Percentiles rank a stretch among this genome's conserved stretches.
These are phyloP conservation scores for Cryptotermes secundus DNA, from an alignment of 1,140 invertebrate species.

Conservation along the genomic window DNA sequence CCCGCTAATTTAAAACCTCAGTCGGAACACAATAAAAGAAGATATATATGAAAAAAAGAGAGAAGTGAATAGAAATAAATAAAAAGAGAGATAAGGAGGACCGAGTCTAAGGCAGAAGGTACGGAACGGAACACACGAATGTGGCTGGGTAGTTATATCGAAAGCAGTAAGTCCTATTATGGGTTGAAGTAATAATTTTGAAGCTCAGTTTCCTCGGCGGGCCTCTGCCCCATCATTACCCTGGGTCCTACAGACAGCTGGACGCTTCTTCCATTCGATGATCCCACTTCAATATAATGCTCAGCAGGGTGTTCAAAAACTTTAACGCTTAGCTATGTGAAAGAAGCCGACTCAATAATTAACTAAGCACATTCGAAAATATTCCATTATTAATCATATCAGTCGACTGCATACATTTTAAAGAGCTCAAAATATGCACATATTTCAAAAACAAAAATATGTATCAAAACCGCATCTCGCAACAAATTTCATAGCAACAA, in stretches of 20 bases:
- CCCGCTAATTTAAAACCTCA: not conserved
- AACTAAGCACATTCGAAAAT: too few relatives aligned
- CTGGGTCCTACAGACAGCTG: not conserved
- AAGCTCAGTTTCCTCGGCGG: not conserved
- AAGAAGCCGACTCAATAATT: too few relatives aligned
- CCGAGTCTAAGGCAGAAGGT: not conserved
- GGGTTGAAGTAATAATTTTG: constrained; percentile 13
- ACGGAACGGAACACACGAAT: not conserved
- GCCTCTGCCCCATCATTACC: not conserved
- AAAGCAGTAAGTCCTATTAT: not conserved
- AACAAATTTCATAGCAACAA: too few relatives aligned
- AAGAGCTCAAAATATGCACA: too few relatives aligned
- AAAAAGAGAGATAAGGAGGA: not conserved
- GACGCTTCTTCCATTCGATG: constrained; percentile 3
- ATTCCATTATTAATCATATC: too few relatives aligned
- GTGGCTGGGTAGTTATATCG: not conserved
- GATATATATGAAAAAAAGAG: not conserved
- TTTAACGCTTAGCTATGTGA: not conserved
- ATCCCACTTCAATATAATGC: constrained; percentile 1
- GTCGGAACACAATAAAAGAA: constrained; percentile 1
- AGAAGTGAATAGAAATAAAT: constrained; percentile 5
- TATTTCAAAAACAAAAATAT: too few relatives aligned
- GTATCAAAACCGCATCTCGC: too few relatives aligned
- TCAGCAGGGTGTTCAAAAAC: not conserved
- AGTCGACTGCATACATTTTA: too few relatives aligned